Evolutionary conservation across 2,888 invertebrate species (phyloP), one percentile per base, ranked within the genome.

Genomic region (Erannis defoliaria): DNA sequence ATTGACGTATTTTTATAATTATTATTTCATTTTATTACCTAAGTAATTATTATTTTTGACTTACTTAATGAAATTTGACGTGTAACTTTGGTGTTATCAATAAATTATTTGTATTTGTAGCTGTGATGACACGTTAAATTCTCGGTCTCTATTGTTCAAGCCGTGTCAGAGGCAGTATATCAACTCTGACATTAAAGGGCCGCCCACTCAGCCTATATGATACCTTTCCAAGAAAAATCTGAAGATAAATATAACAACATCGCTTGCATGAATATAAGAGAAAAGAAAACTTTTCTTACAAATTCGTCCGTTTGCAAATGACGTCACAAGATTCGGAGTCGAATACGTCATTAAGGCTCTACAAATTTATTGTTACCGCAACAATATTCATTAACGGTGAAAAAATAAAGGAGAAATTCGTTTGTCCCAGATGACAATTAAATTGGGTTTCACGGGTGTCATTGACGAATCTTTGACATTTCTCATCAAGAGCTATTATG

Each of bases 391-490:
- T 5, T 54, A 38, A 43, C 4, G 4, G 0, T 9, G 0, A 2
- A 2, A 8, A 6, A 1, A 6, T 64, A 65, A 60, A 60, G 59
- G 29, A 38, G 40, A 57, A 19, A 50, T 23, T 66, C 5, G 42
- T 5, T 8, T n/a, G 37, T 26, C 14, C 4, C 3, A 10, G 8
- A 46, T 3, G n/a, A 5, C 40, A 35, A 51, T 51, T 54, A 14
- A 38, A 10, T 38, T 60, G 42, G 37, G 54, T 46, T 5, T n/a
- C 12, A 55, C 49, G 58, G 67, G 68, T 71, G 84, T 82, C 84
- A 81, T 81, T 84, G 83, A 84, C 68, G 75, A 73, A 84, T 83
- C 67, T 74, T 64, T 57, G 66, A 63, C 80, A 80, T 83, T 82
- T 80, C 73, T 84, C 80, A 81, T 76, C 65, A 74, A 76, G 76